Conservation (phyloP, 2,113 vertebrate genomes). For the Chlamydotis undulata region DNA sequence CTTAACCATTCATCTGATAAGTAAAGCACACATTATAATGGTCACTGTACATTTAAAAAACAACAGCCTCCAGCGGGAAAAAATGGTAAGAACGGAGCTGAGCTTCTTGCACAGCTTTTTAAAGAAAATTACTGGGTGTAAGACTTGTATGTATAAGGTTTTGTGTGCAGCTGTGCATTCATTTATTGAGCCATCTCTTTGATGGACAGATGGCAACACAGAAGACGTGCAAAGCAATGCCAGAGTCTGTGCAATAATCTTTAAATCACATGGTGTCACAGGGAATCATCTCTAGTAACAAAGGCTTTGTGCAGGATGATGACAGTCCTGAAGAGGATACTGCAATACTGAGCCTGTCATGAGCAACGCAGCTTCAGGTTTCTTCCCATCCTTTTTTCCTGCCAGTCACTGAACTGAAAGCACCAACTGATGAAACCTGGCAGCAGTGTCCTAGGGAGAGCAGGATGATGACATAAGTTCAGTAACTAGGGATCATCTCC, state of each 20-base stretch:
- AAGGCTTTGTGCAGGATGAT: not conserved
- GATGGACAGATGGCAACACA: not conserved
- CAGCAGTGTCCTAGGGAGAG: not conserved
- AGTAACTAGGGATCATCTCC: not conserved
- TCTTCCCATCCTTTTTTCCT: not conserved
- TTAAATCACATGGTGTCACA: constrained; percentile 24
- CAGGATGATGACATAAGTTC: not conserved
- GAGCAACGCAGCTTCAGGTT: not conserved
- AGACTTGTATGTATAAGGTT: not conserved
- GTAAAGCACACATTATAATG: not conserved
- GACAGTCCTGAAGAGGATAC: constrained; percentile 9
- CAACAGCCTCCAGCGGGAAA: not conserved
- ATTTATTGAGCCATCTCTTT: not conserved
- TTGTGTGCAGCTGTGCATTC: no score
- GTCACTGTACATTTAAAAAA: not conserved
- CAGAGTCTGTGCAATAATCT: not conserved
- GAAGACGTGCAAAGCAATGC: not conserved
- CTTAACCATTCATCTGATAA: not conserved
- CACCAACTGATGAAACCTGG: not conserved
- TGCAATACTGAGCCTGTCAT: not conserved
- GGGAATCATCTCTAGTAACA: not conserved
- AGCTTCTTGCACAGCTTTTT: not conserved
- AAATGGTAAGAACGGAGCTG: not conserved
- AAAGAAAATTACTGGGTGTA: not conserved
- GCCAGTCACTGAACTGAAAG: not conserved